phyloP scores from a whole-genome alignment of 2,797 vertebrate genomes.

The Thripadectes ignobilis region DNA sequence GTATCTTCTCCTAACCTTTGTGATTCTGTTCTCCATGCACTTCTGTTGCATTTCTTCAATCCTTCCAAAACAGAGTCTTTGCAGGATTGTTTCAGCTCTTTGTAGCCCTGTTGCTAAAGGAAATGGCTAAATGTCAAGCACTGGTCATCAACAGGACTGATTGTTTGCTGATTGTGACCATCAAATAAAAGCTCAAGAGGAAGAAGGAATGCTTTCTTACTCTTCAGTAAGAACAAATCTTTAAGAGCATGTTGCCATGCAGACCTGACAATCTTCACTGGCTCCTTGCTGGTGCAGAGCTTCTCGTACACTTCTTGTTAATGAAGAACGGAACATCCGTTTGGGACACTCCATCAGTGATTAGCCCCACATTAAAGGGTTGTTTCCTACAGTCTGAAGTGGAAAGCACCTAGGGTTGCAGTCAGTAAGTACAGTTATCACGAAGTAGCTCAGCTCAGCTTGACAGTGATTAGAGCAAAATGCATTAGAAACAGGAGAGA shows the following conservation, averaged over 20 bases:
- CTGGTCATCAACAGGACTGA: not conserved
- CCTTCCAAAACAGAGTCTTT: not conserved
- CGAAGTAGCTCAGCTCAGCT: not conserved
- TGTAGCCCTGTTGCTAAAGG: not conserved
- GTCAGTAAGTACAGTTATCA: not conserved
- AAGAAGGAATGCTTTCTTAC: not conserved
- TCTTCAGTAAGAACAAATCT: not conserved
- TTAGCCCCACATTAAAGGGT: not conserved
- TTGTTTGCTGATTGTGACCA: not conserved
- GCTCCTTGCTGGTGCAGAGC: not conserved
- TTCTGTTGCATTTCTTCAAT: not conserved
- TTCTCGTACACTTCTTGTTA: not conserved
- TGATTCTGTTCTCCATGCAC: not conserved
- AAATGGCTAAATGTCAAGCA: not conserved
- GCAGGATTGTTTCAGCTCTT: not conserved
- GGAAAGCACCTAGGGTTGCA: not conserved
- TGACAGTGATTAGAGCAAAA: not conserved
- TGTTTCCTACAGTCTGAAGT: not conserved
- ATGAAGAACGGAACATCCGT: not conserved
- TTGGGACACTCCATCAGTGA: not conserved
- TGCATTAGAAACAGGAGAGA: not conserved
- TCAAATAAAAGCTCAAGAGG: not conserved
- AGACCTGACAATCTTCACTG: not conserved
- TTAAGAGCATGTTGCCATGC: not conserved
- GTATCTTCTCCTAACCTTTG: not conserved